phyloP scores from a whole-genome alignment of 2,797 vertebrate genomes.

The Pyrocephalus nanus region DNA sequence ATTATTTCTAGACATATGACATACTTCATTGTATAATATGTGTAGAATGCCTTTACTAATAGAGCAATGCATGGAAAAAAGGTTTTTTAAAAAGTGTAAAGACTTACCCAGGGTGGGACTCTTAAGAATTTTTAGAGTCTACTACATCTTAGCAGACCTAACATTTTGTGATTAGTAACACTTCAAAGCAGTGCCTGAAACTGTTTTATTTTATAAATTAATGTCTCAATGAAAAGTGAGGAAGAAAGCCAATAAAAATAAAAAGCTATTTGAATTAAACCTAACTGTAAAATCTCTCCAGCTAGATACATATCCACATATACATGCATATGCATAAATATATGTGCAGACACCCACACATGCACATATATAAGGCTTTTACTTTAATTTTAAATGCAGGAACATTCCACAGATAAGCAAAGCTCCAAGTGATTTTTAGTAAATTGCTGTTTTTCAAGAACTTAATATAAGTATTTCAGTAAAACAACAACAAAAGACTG shows the following conservation, averaged over 20 bases:
- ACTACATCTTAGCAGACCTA: not conserved
- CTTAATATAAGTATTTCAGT: constrained; percentile 16
- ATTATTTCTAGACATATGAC: not conserved
- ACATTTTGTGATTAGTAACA: constrained; percentile 9
- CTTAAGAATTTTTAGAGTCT: not conserved
- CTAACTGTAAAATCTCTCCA: not conserved
- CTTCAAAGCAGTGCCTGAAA: constrained; percentile 67
- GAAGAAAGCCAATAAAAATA: constrained; percentile 63
- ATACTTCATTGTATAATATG: not conserved
- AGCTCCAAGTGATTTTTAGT: constrained; percentile 48
- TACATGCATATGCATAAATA: not conserved
- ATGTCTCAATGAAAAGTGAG: constrained; percentile 36
- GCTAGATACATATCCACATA: not conserved
- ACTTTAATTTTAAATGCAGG: constrained; percentile 31
- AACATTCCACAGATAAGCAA: constrained; percentile 19
- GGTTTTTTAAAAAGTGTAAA: rapidly evolving
- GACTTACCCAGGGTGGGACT: not conserved
- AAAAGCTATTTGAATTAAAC: constrained; percentile 48
- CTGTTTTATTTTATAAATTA: constrained; percentile 58
- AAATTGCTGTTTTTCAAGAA: constrained; percentile 34
- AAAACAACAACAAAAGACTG: not conserved
- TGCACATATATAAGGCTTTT: not conserved
- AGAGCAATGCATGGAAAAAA: not conserved
- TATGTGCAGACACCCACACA: not conserved
- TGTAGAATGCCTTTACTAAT: not conserved